Conservation (phyloP, 2,888 invertebrate species). For the Tenthredo amoena region DNA sequence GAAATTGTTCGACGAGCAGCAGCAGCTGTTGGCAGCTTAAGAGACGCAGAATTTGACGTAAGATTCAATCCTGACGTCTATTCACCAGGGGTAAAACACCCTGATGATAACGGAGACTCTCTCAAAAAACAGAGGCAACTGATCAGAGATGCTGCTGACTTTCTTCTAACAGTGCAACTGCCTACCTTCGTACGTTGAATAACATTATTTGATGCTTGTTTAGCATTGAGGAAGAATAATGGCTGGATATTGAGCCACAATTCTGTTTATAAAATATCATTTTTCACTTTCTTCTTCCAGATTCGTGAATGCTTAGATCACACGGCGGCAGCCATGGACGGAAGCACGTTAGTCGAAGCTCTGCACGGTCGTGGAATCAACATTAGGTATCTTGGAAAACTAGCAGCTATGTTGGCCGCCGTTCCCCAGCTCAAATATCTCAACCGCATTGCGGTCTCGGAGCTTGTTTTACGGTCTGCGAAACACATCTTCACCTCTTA, state of each 20-base stretch:
- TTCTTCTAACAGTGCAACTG: conserved; percentile 95
- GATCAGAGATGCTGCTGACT: conserved; percentile 97
- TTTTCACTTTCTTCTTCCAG: conserved; percentile 76
- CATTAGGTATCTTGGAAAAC: conserved; percentile 96
- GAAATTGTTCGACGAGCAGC: conserved; percentile 95
- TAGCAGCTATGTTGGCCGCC: conserved; percentile 88
- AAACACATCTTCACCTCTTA: conserved; percentile 97
- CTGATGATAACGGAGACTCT: conserved; percentile 84
- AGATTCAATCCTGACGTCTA: conserved; percentile 99
- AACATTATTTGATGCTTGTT: background rate
- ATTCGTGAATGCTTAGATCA: conserved; percentile 95
- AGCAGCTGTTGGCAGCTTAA: conserved; percentile 94
- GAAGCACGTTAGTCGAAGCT: conserved; percentile 93
- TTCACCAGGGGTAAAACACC: conserved; percentile 95
- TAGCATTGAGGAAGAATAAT: background rate
- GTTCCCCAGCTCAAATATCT: conserved; percentile 92
- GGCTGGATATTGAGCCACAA: background rate
- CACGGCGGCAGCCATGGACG: conserved; percentile 97
- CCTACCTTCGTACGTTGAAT: conserved; percentile 90
- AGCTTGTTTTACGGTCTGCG: conserved; percentile 92
- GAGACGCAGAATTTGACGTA: conserved; percentile 97
- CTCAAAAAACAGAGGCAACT: conserved; percentile 92
- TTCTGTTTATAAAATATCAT: background rate
- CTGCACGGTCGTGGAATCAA: conserved; percentile 98
- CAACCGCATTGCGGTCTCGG: conserved; percentile 93